phyloP scores from a whole-genome alignment of 2,113 vertebrate species.

The Sitta europaea region DNA sequence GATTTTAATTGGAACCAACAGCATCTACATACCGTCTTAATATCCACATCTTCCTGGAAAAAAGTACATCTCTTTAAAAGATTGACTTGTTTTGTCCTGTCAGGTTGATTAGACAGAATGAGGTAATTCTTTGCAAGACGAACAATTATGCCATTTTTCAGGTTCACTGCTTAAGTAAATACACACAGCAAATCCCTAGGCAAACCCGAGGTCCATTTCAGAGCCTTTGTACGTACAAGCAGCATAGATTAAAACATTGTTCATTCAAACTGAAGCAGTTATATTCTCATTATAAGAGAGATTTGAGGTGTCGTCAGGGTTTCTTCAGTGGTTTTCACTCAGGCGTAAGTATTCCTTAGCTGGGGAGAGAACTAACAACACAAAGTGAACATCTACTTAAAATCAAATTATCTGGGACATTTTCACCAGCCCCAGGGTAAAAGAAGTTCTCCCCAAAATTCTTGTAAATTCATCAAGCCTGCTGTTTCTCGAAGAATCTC shows the following conservation, averaged over 20 bases:
- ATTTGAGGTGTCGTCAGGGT: not conserved
- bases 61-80: constrained; percentile 34
- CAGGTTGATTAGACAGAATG: constrained; percentile 65
- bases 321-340: constrained; percentile 11
- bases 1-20: constrained; percentile 84
- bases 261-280: constrained; percentile 5
- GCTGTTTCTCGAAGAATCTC: not conserved
- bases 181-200: constrained; percentile 26
- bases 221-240: not conserved
- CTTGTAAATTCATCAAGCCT: constrained; percentile 1
- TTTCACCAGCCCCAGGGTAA: constrained; percentile 12
- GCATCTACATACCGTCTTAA: constrained; percentile 72
- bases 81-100: constrained; percentile 50
- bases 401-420: constrained; percentile 32
- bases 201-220: constrained; percentile 27
- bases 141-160: constrained; percentile 55
- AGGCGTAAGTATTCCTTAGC: not conserved
- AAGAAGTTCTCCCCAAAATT: constrained; percentile 22
- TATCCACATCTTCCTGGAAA: constrained; percentile 75
- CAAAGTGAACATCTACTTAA: constrained; percentile 42
- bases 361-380: not conserved
- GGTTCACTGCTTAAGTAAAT: constrained; percentile 53
- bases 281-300: constrained; percentile 30
- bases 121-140: constrained; percentile 55
- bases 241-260: constrained; percentile 17